These are phyloP conservation scores for Osmoderma eremita DNA, from an alignment of 2,888 invertebrate species.

Conservation along the genomic window DNA sequence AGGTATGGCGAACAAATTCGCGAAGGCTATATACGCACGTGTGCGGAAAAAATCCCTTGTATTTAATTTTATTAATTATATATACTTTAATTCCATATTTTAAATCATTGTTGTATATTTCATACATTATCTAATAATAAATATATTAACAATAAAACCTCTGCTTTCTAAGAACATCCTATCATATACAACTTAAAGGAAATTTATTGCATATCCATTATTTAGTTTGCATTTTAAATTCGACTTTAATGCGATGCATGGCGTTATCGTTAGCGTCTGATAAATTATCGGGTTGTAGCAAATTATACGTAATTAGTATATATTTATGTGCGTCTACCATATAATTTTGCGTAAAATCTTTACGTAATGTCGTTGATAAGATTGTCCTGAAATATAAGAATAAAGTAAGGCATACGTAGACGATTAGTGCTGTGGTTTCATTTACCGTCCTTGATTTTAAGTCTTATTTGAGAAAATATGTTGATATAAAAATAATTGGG, in stretches of 20 bases:
- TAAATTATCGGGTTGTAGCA: constrained; percentile 33
- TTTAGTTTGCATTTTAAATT: constrained; percentile 26
- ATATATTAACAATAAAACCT: constrained; percentile 9
- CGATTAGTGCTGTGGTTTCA: not conserved
- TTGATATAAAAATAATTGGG: no score
- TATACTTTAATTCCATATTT: no score
- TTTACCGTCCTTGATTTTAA: not conserved
- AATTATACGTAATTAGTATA: constrained; percentile 38
- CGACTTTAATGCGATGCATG: constrained; percentile 12
- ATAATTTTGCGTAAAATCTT: constrained; percentile 27
- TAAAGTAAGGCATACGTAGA: not conserved
- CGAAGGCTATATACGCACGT: no score
- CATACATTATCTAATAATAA: no score
- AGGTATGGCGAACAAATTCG: no score
- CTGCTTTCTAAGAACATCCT: not conserved
- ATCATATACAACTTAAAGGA: not conserved
- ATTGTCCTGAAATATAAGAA: not conserved
- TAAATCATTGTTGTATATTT: no score
- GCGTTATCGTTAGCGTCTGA: constrained; percentile 11
- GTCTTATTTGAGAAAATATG: no score
- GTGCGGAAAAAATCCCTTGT: no score
- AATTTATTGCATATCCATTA: constrained; percentile 15
- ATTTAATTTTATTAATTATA: no score
- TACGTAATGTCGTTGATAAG: constrained; percentile 12
- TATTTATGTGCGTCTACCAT: constrained; percentile 22